Conservation (phyloP, 2,113 vertebrate species). For the Strix uralensis region DNA sequence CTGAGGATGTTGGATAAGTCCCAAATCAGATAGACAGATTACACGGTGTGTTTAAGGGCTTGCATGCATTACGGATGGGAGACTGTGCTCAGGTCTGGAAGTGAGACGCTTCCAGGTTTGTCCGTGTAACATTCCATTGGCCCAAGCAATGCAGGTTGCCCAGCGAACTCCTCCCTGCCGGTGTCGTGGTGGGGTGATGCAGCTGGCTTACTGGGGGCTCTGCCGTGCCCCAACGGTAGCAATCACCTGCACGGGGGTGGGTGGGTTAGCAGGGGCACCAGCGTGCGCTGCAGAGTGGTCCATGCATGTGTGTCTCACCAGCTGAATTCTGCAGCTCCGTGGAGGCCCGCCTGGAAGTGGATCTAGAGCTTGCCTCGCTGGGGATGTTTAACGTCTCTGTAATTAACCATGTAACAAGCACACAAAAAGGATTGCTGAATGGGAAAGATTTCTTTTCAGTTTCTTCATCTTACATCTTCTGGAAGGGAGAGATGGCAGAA, state of each 20-base stretch:
- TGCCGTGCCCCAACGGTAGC: fast-evolving
- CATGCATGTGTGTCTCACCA: fast-evolving
- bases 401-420: background rate
- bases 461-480: background rate
- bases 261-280: background rate
- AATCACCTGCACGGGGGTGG: fast-evolving
- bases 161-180: fast-evolving
- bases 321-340: fast-evolving
- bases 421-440: background rate
- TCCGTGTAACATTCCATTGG: fast-evolving
- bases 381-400: background rate
- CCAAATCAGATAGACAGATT: background rate
- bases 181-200: fast-evolving
- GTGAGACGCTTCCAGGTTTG: background rate
- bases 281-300: fast-evolving
- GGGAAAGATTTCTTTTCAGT: background rate
- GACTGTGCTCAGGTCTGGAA: background rate
- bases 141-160: fast-evolving
- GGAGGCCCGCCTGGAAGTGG: fast-evolving
- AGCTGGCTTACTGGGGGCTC: fast-evolving
- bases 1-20: background rate
- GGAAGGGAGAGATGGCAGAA: background rate
- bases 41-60: fast-evolving
- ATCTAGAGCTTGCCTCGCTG: background rate
- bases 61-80: fast-evolving